Base-by-base conservation (phyloP, 2,888 invertebrate genomes). In the Maniola hyperantus region DNA sequence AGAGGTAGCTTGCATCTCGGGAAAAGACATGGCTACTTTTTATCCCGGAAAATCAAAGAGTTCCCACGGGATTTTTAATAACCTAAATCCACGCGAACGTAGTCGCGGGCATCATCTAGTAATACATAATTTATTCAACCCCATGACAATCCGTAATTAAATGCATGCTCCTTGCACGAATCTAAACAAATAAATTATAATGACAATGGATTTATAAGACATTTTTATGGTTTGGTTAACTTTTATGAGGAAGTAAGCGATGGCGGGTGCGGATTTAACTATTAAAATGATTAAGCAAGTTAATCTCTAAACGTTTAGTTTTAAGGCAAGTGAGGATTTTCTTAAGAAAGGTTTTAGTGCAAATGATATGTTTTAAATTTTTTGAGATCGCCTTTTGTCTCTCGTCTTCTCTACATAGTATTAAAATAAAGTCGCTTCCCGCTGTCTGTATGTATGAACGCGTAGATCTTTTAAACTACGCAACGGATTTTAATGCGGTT, bases 101-200 rank as follows among this genome's bases (percentile, higher is more conserved):
- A n/a, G n/a, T n/a, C n/a, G n/a, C n/a, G n/a, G n/a, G n/a, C n/a
- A n/a, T n/a, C n/a, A n/a, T n/a, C n/a, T n/a, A n/a, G n/a, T n/a
- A n/a, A n/a, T n/a, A n/a, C n/a, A 48, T 15, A 54, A 60, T 65
- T 39, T 53, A 60, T 18, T 44, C 57, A 72, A 77, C 80, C 83
- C 80, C 71, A 76, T 67, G 65, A 72, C 55, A 72, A 46, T 46
- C 5, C 73, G 71, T 84, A 85, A 89, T 88, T 83, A 83, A 79
- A 86, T 83, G 80, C 85, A 77, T 79, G 82, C 81, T 84, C 81
- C 77, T 71, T 73, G 77, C 79, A 79, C 76, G 76, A 73, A 64
- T 61, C 73, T 75, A 86, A 84, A 83, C 81, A 85, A 83, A 83
- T 80, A 80, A 79, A 89, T 89, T 88, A 83, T 36, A 87, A 87